phyloP scores from a whole-genome alignment of 2,888 invertebrate genomes.

The Nysson spinosus region DNA sequence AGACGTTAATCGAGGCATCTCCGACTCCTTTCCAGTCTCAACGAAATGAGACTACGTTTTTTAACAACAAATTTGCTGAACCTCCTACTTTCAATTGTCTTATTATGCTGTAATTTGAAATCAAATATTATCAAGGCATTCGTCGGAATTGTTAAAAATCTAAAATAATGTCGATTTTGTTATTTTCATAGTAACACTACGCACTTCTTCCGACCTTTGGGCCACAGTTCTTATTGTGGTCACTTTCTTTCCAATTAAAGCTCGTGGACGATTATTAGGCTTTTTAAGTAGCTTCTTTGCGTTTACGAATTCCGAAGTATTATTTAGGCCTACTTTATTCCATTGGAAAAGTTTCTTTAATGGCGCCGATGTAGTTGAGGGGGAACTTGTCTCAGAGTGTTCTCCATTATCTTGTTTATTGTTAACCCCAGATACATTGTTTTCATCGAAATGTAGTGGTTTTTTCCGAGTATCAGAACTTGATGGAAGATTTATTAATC shows the following conservation, averaged over 20 bases:
- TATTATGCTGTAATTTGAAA: constrained; percentile 16
- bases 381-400: too few relatives aligned
- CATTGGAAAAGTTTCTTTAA: too few relatives aligned
- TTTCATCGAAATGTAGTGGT: background rate
- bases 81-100: background rate
- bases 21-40: constrained; percentile 24
- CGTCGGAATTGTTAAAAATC: background rate
- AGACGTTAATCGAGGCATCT: background rate
- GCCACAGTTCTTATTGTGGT: background rate
- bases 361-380: too few relatives aligned
- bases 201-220: background rate
- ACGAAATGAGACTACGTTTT: constrained; percentile 59
- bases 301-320: constrained; percentile 11
- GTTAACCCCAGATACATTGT: background rate
- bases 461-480: constrained; percentile 1
- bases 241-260: background rate
- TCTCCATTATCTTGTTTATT: too few relatives aligned
- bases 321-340: background rate
- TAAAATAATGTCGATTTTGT: background rate
- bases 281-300: constrained; percentile 21
- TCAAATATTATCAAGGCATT: background rate
- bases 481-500: constrained; percentile 15
- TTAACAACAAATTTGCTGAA: constrained; percentile 51
- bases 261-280: background rate
- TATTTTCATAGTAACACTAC: background rate